A percentile compares a stretch with the other conserved stretches of the same genome.
Conservation (phyloP, 2,888 invertebrate species). For the Eristalinus aeneus region DNA sequence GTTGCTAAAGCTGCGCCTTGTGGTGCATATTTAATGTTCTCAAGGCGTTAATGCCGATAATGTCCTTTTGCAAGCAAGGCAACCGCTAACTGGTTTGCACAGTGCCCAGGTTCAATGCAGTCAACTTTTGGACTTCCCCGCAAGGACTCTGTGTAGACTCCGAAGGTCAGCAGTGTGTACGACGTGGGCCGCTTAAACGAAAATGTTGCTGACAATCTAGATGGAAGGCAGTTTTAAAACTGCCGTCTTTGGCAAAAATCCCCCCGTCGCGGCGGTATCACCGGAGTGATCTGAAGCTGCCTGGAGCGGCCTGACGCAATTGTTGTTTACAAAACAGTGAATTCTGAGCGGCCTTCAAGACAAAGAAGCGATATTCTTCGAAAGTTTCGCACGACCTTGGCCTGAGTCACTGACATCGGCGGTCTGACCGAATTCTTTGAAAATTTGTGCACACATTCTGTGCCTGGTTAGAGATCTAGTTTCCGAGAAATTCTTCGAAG, state of each 20-base stretch:
- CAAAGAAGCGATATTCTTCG: background rate
- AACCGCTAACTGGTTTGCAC: background rate
- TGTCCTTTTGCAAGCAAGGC: background rate
- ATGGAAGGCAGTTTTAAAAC: background rate
- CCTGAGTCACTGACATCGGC: background rate
- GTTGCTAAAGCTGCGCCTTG: background rate
- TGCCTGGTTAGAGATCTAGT: background rate
- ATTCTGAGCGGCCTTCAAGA: background rate
- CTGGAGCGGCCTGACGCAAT: background rate
- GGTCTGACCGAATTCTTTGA: background rate
- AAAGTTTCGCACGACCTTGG: background rate
- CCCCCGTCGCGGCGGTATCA: background rate
- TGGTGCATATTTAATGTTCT: background rate
- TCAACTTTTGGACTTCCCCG: background rate
- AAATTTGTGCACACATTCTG: background rate
- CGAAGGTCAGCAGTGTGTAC: background rate
- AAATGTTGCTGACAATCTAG: background rate
- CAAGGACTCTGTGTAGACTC: background rate
- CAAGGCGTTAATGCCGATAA: background rate
- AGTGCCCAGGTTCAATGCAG: background rate
- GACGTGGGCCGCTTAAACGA: no score
- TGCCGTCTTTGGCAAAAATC: background rate
- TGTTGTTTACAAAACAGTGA: background rate
- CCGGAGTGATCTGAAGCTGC: background rate
- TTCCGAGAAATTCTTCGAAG: background rate